These are phyloP conservation scores for Agapostemon virescens DNA, from an alignment of 2,888 invertebrate species.

Conservation along the genomic window DNA sequence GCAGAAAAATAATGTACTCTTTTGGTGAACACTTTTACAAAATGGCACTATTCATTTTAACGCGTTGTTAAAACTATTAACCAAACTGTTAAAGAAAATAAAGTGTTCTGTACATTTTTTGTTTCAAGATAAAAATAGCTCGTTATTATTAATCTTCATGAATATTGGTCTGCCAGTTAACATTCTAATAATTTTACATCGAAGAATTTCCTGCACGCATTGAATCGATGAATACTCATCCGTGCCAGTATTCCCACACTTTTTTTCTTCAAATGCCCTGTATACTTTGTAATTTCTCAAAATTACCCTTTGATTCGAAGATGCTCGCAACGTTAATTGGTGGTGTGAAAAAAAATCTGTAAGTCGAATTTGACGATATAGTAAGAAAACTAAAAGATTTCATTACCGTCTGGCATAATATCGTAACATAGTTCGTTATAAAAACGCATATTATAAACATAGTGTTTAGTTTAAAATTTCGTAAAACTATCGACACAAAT, in stretches of 20 bases:
- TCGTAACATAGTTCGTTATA: neutral
- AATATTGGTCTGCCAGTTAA: neutral
- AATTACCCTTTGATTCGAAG: neutral
- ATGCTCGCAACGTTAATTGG: neutral
- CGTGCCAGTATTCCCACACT: neutral
- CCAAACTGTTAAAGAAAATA: neutral
- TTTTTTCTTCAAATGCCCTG: slow-evolving; percentile 38
- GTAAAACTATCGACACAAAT: neutral
- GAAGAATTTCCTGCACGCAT: neutral
- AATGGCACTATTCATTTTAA: slow-evolving; percentile 9
- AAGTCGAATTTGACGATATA: neutral
- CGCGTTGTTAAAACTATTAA: neutral
- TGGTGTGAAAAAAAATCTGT: neutral
- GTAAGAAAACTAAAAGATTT: neutral
- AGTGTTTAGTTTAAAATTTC: neutral
- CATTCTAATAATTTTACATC: neutral
- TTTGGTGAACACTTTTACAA: slow-evolving; percentile 6
- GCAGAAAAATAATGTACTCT: slow-evolving; percentile 45
- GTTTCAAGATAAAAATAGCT: neutral
- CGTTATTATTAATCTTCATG: neutral
- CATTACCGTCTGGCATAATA: neutral
- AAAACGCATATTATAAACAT: neutral
- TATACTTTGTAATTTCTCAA: slow-evolving; percentile 18
- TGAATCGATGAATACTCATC: slow-evolving; percentile 21
- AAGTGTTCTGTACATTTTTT: neutral